These are phyloP conservation scores for Cygnus atratus DNA, from an alignment of 2,113 vertebrate genomes.

Conservation along the genomic window DNA sequence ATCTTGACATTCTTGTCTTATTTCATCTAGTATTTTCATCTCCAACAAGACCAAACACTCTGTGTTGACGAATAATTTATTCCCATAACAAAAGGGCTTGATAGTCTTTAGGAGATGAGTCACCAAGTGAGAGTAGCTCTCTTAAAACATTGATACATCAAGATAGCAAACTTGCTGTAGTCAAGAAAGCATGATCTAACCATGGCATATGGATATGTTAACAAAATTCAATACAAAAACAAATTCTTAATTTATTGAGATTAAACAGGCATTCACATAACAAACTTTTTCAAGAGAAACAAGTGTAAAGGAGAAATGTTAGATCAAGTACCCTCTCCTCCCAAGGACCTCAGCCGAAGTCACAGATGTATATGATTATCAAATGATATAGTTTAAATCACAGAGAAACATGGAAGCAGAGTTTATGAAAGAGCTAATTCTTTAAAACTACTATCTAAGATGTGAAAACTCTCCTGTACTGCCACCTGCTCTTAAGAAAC, in stretches of 20 bases:
- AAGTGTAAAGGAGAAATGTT: background rate
- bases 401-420: background rate
- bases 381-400: background rate
- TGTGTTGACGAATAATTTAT: background rate
- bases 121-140: background rate
- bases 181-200: conserved; percentile 1
- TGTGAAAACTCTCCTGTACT: background rate
- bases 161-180: background rate
- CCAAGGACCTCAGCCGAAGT: background rate
- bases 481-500: background rate
- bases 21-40: background rate
- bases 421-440: background rate
- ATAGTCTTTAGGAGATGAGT: conserved; percentile 12
- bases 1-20: background rate
- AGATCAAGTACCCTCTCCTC: background rate
- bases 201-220: background rate
- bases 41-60: conserved; percentile 12
- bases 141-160: conserved; percentile 6
- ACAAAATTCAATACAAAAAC: background rate
- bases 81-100: no score
- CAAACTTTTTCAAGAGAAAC: background rate
- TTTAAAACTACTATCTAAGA: background rate
- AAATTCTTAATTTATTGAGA: background rate
- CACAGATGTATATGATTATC: background rate
- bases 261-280: background rate